phyloP scores from a whole-genome alignment of 2,797 vertebrate genomes.

The Pygocentrus nattereri region DNA sequence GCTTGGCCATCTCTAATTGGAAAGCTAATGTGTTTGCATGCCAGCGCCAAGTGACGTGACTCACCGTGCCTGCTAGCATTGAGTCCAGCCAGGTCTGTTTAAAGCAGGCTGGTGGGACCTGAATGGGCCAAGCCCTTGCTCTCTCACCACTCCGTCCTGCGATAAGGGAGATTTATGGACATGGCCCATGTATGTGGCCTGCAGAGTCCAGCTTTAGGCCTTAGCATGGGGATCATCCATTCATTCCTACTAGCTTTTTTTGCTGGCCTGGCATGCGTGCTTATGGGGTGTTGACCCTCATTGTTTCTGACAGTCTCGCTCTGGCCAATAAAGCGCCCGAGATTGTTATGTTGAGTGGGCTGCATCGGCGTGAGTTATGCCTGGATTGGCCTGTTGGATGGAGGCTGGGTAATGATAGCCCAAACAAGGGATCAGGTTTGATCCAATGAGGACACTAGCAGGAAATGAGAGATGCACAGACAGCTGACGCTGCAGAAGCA shows the following conservation, averaged over 20 bases:
- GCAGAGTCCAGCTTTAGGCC: constrained; percentile 34
- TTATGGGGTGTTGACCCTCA: constrained; percentile 51
- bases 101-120: constrained; percentile 40
- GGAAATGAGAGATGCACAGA: constrained; percentile 58
- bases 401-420: constrained; percentile 41
- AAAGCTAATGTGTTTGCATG: constrained; percentile 61
- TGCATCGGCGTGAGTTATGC: constrained; percentile 13
- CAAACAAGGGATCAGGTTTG: constrained; percentile 51
- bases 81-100: constrained; percentile 51
- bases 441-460: constrained; percentile 41
- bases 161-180: constrained; percentile 48
- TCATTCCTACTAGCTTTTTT: constrained; percentile 22
- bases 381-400: constrained; percentile 19
- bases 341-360: constrained; percentile 37
- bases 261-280: constrained; percentile 26
- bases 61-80: constrained; percentile 49
- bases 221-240: constrained; percentile 45
- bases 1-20: constrained; percentile 54
- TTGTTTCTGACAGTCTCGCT: constrained; percentile 53
- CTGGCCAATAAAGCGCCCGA: constrained; percentile 42
- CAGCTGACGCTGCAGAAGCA: constrained; percentile 58
- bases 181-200: constrained; percentile 37
- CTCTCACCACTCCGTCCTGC: constrained; percentile 38
- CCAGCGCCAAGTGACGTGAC: constrained; percentile 57
- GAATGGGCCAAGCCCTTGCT: constrained; percentile 33